Base-by-base conservation (phyloP, 2,888 invertebrate species). In the Pyrocoelia pectoralis region DNA sequence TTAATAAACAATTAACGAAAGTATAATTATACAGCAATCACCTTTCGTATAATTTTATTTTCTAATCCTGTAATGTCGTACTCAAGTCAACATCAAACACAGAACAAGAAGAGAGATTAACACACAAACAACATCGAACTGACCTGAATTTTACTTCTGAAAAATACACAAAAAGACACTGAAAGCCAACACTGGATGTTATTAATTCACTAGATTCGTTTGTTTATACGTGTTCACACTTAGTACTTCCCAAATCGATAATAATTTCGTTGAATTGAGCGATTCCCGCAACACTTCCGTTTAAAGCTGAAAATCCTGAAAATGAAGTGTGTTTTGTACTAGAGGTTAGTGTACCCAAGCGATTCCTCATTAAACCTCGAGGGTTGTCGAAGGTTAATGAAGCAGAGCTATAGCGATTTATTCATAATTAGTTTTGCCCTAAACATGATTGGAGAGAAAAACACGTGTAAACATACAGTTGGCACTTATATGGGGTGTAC, bases 71-170 rank as follows among this genome's bases (percentile, higher is more conserved):
- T 24, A 62, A 62, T 62, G 57, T 56, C 53, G 62, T 62, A 62
- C 56, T 57, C 56, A 13, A 33, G 19, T 52, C 14, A 43, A 43
- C 29, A 19, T 29, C 18, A 24, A 57, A n/a, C 43, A 40, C 13
- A 58, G 38, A 48, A 29, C 43, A 56, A 33, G 9, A 33, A 33
- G 2, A 33, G n/a, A 8, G 50, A 24, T 48, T 28, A 60, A 53
- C 29, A 53, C 28, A 60, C 59, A 64, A 60, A 64, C n/a, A n/a
- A n/a, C 59, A 64, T 43, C 60, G 19, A 63, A 64, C 64, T 64
- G 64, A 64, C 64, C 64, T 64, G 59, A 64, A 60, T 64, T 24
- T n/a, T 51, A 50, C 64, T 64, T 60, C 60, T 33, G 52, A 61
- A 50, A 52, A 52, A 40, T 57, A 63, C 50, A 63, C 54, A 63